Evolutionary conservation across 2,113 vertebrate genomes (phyloP).

Genomic region (Thamnaconus septentrionalis): DNA sequence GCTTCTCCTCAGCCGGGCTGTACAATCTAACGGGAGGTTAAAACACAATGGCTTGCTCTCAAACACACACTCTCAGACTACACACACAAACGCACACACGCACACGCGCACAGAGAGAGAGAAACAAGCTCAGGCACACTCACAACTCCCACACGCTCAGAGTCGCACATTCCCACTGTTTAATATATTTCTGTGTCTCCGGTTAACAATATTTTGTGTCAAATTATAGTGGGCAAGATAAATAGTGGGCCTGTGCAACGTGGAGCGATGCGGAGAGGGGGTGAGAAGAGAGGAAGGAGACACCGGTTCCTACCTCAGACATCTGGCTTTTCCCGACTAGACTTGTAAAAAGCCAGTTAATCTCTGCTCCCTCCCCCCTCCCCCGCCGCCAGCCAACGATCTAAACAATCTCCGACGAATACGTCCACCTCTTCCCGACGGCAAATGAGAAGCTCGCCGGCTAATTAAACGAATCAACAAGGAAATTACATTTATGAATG

Average conservation of each 20-base stretch:
- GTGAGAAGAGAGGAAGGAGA: conserved; percentile 18
- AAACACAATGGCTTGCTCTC: conserved; percentile 9
- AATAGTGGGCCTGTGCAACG: conserved; percentile 62
- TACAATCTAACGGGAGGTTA: conserved; percentile 37
- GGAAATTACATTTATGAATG: conserved; percentile 42
- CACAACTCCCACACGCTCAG: conserved; percentile 47
- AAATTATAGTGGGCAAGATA: conserved; percentile 74
- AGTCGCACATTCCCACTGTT: conserved; percentile 62
- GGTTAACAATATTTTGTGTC: conserved; percentile 76
- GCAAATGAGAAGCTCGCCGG: conserved; percentile 28
- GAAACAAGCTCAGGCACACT: conserved; percentile 24
- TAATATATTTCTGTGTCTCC: conserved; percentile 74
- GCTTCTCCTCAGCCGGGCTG: conserved; percentile 21
- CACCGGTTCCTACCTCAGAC: conserved; percentile 46
- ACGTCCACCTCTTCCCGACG: conserved; percentile 25
- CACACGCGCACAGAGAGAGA: conserved; percentile 16
- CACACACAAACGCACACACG: background rate
- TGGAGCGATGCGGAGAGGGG: conserved; percentile 57
- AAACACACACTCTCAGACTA: no score
- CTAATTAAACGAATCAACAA: conserved; percentile 41
- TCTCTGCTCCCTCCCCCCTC: conserved; percentile 34
- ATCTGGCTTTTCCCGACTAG: conserved; percentile 49
- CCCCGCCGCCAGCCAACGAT: background rate
- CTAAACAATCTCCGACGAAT: conserved; percentile 16
- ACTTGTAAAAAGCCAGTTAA: conserved; percentile 58